A percentile compares a stretch with the other conserved stretches of the same genome.
Conservation (phyloP, 2,888 invertebrate genomes). For the Tyria jacobaeae region DNA sequence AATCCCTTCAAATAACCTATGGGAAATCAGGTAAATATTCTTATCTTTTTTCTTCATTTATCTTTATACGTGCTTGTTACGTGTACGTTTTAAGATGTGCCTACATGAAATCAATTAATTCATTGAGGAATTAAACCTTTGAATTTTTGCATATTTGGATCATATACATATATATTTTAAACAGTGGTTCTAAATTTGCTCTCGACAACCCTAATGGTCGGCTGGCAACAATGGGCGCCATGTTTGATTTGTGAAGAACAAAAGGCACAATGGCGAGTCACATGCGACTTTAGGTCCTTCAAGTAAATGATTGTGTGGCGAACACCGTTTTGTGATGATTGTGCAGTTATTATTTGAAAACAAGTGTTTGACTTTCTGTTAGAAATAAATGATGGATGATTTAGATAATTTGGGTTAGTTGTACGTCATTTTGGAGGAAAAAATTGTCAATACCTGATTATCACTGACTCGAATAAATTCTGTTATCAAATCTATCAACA, state of each 20-base stretch:
- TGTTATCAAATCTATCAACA: not conserved
- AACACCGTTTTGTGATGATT: conserved; percentile 27
- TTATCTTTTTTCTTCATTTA: too few relatives aligned
- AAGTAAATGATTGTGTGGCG: conserved; percentile 33
- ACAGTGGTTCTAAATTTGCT: not conserved
- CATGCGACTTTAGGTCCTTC: conserved; percentile 25
- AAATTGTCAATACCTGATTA: not conserved
- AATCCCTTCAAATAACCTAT: too few relatives aligned
- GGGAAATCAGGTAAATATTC: too few relatives aligned
- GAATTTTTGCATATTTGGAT: not conserved
- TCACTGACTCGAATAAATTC: not conserved
- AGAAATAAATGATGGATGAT: conserved; percentile 4
- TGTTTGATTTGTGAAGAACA: conserved; percentile 47
- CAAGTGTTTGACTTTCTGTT: conserved; percentile 16
- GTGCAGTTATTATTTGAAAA: conserved; percentile 21
- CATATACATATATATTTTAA: too few relatives aligned
- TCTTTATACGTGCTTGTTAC: too few relatives aligned
- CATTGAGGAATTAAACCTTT: not conserved
- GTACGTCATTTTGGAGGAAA: conserved; percentile 7
- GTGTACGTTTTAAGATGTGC: too few relatives aligned
- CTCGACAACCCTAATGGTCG: conserved; percentile 24
- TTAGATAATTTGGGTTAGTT: conserved; percentile 7
- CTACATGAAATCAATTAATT: too few relatives aligned
- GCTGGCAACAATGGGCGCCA: conserved; percentile 39
- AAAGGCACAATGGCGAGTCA: conserved; percentile 30